Evolutionary conservation across 2,797 vertebrate genomes (phyloP), one percentile per base, ranked within the genome.

Genomic region (Acanthornis magna): DNA sequence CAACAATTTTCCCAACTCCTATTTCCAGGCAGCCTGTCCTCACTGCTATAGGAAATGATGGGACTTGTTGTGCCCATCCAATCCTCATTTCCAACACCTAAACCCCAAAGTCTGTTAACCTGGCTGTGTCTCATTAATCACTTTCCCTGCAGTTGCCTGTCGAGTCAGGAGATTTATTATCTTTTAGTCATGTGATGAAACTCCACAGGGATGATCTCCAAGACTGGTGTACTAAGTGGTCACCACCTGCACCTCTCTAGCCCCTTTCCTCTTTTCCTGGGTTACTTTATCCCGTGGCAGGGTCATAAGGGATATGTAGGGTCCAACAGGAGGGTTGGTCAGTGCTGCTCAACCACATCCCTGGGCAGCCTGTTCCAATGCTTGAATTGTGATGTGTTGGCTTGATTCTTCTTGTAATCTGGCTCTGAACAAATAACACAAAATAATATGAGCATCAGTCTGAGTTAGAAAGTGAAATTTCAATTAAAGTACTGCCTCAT

Each of bases 191-290:
- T 0, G 0, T 34, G 18, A 40, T 58, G 54, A 16, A 74, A 45
- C 38, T 65, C 10, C 42, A 9, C 27, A 32, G 0, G 1, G 42
- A 8, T 0, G 0, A 4, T 36, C n/a, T 67, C 36, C 19, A 45
- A 4, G 38, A 34, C 40, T 9, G 9, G 30, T 27, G n/a, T 60
- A 26, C 15, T 30, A 27, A 11, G 57, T 17, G 34, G 30, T 50
- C 50, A 34, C 21, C 45, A 36, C 22, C 20, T 26, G 4, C 27
- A 16, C 2, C 7, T 68, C 32, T n/a, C 43, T 71, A 48, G 22
- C 54, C 88, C 18, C 23, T 53, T 80, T 30, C 27, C 13, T 61
- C 19, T 36, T 57, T 21, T 25, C 27, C 54, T 62, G 82, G 9
- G 13, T 22, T 23, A 4, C 0, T 7, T 61, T 48, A 4, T 32